Percentiles rank a stretch among this genome's conserved stretches.
Conservation (phyloP, 2,797 vertebrate genomes). For the Silurus lanzhouensis region DNA sequence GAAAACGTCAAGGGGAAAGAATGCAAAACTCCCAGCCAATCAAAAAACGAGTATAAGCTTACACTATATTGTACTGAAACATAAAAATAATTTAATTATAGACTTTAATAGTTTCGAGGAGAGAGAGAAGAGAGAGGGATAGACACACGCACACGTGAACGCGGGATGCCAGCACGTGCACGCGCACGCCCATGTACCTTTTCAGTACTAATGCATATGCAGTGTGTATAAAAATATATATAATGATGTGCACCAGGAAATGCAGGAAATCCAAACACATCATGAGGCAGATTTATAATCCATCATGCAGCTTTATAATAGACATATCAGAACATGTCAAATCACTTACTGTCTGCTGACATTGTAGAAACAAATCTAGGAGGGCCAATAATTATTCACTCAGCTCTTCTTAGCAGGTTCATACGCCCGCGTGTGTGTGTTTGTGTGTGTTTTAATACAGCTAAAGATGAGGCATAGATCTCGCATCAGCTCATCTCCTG, state of each 20-base stretch:
- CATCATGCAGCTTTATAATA: not conserved
- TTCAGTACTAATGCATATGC: not conserved
- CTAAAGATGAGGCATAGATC: too few species aligned
- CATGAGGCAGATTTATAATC: not conserved
- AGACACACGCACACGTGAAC: slow-evolving; percentile 4
- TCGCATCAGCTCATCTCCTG: not conserved
- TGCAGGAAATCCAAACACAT: not conserved
- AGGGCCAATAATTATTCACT: slow-evolving; percentile 20
- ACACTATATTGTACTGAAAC: too few species aligned
- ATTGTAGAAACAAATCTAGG: slow-evolving; percentile 64
- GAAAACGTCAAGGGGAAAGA: too few species aligned
- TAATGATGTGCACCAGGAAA: not conserved
- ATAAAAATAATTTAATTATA: too few species aligned
- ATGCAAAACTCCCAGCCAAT: not conserved
- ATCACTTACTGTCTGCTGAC: slow-evolving; percentile 81
- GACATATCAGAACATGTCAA: not conserved
- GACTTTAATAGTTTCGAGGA: too few species aligned
- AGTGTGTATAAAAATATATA: not conserved
- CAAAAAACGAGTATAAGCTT: not conserved
- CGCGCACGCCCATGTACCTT: not conserved
- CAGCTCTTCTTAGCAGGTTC: not conserved
- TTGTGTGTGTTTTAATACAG: too few species aligned
- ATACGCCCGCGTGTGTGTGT: too few species aligned
- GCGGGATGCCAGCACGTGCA: not conserved
- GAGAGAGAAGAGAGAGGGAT: not conserved